These are phyloP conservation scores for Pteruthius melanotis DNA, from an alignment of 2,113 vertebrate genomes.

Conservation along the genomic window DNA sequence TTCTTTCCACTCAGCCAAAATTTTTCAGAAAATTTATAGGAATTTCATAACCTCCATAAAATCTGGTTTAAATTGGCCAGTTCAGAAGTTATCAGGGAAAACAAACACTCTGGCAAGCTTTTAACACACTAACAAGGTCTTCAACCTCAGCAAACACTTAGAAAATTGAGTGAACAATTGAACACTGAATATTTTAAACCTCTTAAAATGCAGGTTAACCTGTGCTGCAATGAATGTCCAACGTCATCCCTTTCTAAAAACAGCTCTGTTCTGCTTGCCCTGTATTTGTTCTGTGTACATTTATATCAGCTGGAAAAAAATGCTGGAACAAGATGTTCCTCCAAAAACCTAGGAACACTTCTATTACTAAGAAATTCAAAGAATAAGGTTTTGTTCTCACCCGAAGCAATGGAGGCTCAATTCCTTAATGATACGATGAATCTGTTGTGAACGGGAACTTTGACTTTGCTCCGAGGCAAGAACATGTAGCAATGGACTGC, in stretches of 20 bases:
- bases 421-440: background rate
- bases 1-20: background rate
- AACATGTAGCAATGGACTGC: background rate
- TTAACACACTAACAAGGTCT: background rate
- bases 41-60: slow-evolving; percentile 3
- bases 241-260: slow-evolving; percentile 14
- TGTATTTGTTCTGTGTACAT: background rate
- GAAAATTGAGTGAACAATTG: slow-evolving; percentile 55
- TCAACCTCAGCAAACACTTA: slow-evolving; percentile 63
- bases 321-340: background rate
- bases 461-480: background rate
- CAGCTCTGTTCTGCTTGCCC: slow-evolving; percentile 27
- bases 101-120: background rate
- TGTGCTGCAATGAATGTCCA: background rate
- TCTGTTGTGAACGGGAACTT: background rate
- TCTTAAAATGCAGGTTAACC: slow-evolving; percentile 59
- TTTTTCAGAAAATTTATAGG: background rate
- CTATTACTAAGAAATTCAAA: background rate
- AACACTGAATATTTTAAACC: slow-evolving; percentile 48
- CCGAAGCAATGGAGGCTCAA: background rate
- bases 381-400: background rate
- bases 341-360: background rate
- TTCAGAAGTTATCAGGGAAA: background rate
- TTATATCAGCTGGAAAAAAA: slow-evolving; percentile 34
- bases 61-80: background rate